Conservation (phyloP, 2,113 vertebrate genomes). For the Grallaria varia region DNA sequence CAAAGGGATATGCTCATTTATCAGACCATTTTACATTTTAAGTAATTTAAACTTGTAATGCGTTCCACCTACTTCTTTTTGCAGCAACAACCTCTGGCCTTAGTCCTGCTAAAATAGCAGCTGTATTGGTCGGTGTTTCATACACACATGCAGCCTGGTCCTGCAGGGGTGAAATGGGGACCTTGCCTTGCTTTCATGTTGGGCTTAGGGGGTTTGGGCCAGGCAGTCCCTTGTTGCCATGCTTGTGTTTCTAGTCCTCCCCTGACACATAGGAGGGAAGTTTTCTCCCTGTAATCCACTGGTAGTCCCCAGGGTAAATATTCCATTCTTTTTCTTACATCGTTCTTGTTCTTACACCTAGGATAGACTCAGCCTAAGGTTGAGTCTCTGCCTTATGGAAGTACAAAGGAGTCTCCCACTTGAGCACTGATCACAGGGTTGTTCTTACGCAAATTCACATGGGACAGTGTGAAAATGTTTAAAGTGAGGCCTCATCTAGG, state of each 20-base stretch:
- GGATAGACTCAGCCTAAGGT: not conserved
- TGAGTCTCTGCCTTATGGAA: not conserved
- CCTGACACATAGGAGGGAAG: not conserved
- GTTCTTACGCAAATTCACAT: not conserved
- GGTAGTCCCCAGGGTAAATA: not conserved
- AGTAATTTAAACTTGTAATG: not conserved
- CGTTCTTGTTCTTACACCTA: accelerated
- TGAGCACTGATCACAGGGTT: not conserved
- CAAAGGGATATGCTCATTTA: not conserved
- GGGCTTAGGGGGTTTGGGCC: not conserved
- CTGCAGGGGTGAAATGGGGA: not conserved
- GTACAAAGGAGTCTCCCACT: not conserved
- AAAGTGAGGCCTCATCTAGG: not conserved
- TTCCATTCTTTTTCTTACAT: not conserved
- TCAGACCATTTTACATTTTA: not conserved
- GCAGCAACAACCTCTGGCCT: not conserved
- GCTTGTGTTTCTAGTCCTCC: not conserved
- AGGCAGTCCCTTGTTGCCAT: not conserved
- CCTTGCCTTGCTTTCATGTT: not conserved
- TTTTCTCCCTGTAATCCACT: not conserved
- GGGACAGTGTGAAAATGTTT: not conserved
- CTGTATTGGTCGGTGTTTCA: not conserved
- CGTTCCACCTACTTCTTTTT: not conserved
- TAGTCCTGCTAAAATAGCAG: not conserved
- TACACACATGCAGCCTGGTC: accelerated